Base-by-base conservation (phyloP, 2,797 vertebrate species). In the Sorex maritimensis region DNA sequence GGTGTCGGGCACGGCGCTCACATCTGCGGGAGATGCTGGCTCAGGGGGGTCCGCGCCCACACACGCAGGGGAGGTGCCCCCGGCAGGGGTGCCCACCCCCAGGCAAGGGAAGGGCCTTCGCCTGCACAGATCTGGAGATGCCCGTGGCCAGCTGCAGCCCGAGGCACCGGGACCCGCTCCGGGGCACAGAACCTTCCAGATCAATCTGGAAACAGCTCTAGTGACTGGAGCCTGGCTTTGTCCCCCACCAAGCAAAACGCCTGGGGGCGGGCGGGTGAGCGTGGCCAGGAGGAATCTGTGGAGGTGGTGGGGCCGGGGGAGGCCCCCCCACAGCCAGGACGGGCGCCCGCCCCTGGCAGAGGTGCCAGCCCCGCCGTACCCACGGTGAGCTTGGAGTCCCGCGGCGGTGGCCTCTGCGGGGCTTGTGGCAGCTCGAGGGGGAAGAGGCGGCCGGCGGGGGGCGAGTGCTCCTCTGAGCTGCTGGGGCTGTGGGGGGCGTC, bases 1-100 rank as follows among this genome's bases (percentile, higher is more conserved):
- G 3, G 98, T 96, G 90, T 98, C 98, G 1, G 98, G 17, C 15
- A 97, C n/a, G 2, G 97, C 97, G 34, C 97, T 98, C 94, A 98
- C 77, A 95, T 99, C 99, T 99, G 97, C 78, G 95, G 95, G 46
- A 97, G 74, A 75, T 58, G 77, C 0, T 30, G 3, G 30, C 75
- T 84, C 1, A 34, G 90, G 0, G 34, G 26, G 6, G n/a, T 21
- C 65, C 65, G 3, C 6, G 10, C 65, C 7, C 65, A 8, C 4
- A 23, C 26, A 28, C 24, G 26, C 26, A 67, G 65, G 17, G 17
- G 61, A 21, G 61, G 17, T 63, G 7, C 11, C 61, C 23, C 6
- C 67, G 26, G 13, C 28, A 30, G 67, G 26, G 26, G 26, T 24
- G 26, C 49, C 49, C 49, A n/a, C 6, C 26, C 24, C 34, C 49